Conservation (phyloP, 2,797 vertebrate genomes). For the Setipinna tenuifilis region DNA sequence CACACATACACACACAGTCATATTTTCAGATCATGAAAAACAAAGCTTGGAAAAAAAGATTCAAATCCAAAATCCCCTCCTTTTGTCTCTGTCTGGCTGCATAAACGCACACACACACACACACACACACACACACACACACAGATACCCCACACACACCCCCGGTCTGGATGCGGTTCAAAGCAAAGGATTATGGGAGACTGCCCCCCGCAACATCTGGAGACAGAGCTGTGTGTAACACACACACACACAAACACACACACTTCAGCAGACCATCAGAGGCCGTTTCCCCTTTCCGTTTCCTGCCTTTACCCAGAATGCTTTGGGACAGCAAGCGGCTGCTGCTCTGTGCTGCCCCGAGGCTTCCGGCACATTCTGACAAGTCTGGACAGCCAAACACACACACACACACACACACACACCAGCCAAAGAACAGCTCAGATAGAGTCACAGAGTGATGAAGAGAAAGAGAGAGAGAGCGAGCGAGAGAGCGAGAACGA, state of each 20-base stretch:
- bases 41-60: too few relatives aligned
- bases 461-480: too few relatives aligned
- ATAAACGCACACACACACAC: too few relatives aligned
- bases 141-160: too few relatives aligned
- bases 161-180: background rate
- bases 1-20: too few relatives aligned
- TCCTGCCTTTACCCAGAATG: conserved; percentile 13
- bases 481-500: too few relatives aligned
- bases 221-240: background rate
- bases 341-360: background rate
- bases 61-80: too few relatives aligned
- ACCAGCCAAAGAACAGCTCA: background rate
- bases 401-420: background rate
- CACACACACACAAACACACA: background rate
- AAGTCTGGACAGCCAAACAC: background rate
- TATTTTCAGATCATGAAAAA: too few relatives aligned
- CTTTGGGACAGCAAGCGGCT: background rate
- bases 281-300: background rate
- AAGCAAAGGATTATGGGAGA: background rate
- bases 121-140: too few relatives aligned
- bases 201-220: background rate
- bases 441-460: background rate
- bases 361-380: background rate
- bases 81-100: too few relatives aligned
- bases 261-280: background rate